These are phyloP conservation scores for Eurosta solidaginis DNA, from an alignment of 1,140 invertebrate genomes.

Conservation along the genomic window DNA sequence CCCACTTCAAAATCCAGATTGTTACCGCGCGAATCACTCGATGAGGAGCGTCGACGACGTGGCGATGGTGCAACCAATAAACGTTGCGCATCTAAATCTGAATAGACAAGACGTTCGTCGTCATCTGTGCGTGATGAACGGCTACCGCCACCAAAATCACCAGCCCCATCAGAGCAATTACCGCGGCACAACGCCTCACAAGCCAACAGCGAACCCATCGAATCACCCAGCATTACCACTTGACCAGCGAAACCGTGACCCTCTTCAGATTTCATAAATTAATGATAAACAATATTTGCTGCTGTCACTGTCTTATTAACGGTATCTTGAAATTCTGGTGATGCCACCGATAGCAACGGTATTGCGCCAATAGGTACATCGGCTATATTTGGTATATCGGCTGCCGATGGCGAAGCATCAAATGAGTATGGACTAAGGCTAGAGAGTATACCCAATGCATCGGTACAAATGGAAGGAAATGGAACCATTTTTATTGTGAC, in stretches of 20 bases:
- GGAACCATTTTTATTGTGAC: conserved; percentile 89
- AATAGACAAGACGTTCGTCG: conserved; percentile 53
- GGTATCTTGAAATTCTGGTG: conserved; percentile 84
- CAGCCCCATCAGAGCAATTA: conserved; percentile 36
- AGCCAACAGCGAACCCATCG: conserved; percentile 87
- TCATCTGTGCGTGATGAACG: conserved; percentile 50
- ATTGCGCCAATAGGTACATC: conserved; percentile 94
- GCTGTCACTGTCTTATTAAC: conserved; percentile 79
- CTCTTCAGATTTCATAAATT: conserved; percentile 90
- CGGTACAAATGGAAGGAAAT: conserved; percentile 92
- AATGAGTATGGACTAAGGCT: conserved; percentile 94
- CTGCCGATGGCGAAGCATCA: conserved; percentile 85
- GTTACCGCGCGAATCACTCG: conserved; percentile 72
- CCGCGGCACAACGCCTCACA: conserved; percentile 86
- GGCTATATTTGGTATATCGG: conserved; percentile 77
- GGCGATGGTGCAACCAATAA: conserved; percentile 69
- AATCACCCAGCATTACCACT: conserved; percentile 85
- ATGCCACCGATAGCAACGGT: conserved; percentile 85
- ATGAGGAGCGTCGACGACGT: conserved; percentile 71
- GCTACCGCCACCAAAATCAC: conserved; percentile 35
- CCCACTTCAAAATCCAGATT: conserved; percentile 92
- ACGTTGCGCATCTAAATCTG: conserved; percentile 56
- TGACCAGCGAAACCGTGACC: conserved; percentile 90
- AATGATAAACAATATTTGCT: conserved; percentile 86
- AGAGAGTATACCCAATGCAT: conserved; percentile 86